Base-by-base conservation (phyloP, 2,797 vertebrate genomes). In the Acrossocheilus wenchowensis region DNA sequence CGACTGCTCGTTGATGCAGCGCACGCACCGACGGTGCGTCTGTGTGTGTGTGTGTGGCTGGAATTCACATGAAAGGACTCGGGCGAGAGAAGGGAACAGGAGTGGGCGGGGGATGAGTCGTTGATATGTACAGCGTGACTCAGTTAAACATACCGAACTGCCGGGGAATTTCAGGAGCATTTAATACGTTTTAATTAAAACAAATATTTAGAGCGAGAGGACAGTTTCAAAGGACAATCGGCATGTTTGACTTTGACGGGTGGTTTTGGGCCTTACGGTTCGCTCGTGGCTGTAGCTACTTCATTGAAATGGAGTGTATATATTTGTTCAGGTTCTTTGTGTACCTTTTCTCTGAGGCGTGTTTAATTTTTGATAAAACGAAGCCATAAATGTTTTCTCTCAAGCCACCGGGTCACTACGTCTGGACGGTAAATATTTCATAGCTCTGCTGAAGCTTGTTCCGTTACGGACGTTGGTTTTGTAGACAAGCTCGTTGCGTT, bases 101-200 rank as follows among this genome's bases (percentile, higher is more conserved):
- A 41, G 87, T 64, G 82, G 84, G 87, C 26, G 82, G 89, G 78
- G 72, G 86, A 62, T 69, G 86, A 90, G 88, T 90, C 89, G 90
- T 91, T 89, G 91, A 90, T 92, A 91, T 88, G 91, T 92, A 90
- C 82, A 86, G 85, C 88, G 73, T 90, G 87, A 90, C 88, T 90
- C 91, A 80, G 90, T 90, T 90, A 92, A 91, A 91, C 89, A 90
- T 87, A 87, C 89, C 50, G 71, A 78, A 68, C 88, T 89, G 88
- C 87, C 81, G 43, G 88, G 85, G 82, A 87, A 88, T 86, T 81
- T 90, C 87, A 90, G 85, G 57, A 78, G 88, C 85, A 87, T 89
- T 91, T 90, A 85, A 86, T 88, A 88, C 52, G 36, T 86, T 90
- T 88, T 84, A 90, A 87, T 92, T 83, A 83, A 92, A 91, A 86